Conservation (phyloP, 2,888 invertebrate genomes). For the Erpobdella octoculata region DNA sequence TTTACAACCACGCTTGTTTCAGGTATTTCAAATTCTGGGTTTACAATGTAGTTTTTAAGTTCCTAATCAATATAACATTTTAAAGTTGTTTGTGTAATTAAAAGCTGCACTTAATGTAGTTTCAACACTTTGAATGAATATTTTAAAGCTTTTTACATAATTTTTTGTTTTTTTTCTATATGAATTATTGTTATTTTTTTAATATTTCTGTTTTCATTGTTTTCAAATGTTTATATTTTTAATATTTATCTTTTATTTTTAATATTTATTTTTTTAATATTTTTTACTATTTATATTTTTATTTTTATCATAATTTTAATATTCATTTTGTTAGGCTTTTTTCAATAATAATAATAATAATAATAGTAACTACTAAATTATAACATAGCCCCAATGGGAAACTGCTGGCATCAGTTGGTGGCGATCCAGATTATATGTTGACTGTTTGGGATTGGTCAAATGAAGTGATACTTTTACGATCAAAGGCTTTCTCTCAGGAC, state of each 20-base stretch:
- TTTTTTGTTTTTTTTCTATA: too few species aligned
- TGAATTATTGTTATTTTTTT: too few species aligned
- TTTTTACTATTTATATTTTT: too few species aligned
- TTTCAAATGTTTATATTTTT: too few species aligned
- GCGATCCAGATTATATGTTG: conserved; percentile 75
- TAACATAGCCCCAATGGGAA: conserved; percentile 68
- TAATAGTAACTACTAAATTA: neutral
- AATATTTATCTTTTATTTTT: too few species aligned
- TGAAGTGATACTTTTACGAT: conserved; percentile 67
- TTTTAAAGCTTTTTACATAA: too few species aligned
- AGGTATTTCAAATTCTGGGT: conserved; percentile 44
- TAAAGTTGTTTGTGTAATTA: too few species aligned
- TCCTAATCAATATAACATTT: too few species aligned
- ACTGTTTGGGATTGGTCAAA: conserved; percentile 82
- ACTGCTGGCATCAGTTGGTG: conserved; percentile 72
- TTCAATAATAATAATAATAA: neutral
- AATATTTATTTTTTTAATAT: neutral
- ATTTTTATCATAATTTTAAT: neutral
- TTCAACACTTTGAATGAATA: too few species aligned
- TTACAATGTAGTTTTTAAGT: too few species aligned
- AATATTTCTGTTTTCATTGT: too few species aligned
- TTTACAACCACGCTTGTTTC: conserved; percentile 63
- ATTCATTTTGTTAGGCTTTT: neutral
- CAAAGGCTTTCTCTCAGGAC: conserved; percentile 66
- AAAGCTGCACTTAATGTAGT: too few species aligned